These are phyloP conservation scores for Tetragnatha montana DNA, from an alignment of 2,888 invertebrate genomes.

Conservation along the genomic window DNA sequence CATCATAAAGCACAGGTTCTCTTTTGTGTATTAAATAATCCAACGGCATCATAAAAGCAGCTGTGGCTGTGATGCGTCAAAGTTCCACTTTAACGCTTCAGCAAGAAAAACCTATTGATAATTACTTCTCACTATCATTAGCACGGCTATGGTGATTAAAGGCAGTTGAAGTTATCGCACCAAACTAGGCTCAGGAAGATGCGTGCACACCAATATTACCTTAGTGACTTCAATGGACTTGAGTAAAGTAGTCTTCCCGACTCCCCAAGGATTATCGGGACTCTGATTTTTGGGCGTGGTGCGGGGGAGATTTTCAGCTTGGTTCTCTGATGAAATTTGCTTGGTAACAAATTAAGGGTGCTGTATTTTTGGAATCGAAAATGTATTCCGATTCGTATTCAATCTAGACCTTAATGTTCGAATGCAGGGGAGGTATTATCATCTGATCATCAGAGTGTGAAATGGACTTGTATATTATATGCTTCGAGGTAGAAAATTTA, in stretches of 20 bases:
- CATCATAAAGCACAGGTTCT: background rate
- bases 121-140: slow-evolving; percentile 55
- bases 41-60: slow-evolving; percentile 28
- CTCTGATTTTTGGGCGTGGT: slow-evolving; percentile 60
- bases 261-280: slow-evolving; percentile 37
- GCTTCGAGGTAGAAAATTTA: too few relatives aligned
- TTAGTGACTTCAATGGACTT: slow-evolving; percentile 32
- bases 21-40: slow-evolving; percentile 34
- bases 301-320: slow-evolving; percentile 24
- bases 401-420: too few relatives aligned
- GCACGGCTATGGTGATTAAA: slow-evolving; percentile 45
- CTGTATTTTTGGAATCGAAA: too few relatives aligned
- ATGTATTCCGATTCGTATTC: too few relatives aligned
- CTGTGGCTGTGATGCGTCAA: slow-evolving; percentile 35
- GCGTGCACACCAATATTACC: slow-evolving; percentile 44
- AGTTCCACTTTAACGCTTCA: slow-evolving; percentile 38
- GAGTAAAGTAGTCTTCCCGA: slow-evolving; percentile 35
- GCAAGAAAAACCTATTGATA: slow-evolving; percentile 58
- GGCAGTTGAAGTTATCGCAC: slow-evolving; percentile 37
- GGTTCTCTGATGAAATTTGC: slow-evolving; percentile 40
- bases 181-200: slow-evolving; percentile 30
- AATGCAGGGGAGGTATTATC: too few relatives aligned
- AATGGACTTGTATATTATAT: too few relatives aligned
- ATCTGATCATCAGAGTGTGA: too few relatives aligned
- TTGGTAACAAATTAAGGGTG: background rate